These are phyloP conservation scores for Acromyrmex heyeri DNA, from an alignment of 1,140 invertebrate species.

Conservation along the genomic window DNA sequence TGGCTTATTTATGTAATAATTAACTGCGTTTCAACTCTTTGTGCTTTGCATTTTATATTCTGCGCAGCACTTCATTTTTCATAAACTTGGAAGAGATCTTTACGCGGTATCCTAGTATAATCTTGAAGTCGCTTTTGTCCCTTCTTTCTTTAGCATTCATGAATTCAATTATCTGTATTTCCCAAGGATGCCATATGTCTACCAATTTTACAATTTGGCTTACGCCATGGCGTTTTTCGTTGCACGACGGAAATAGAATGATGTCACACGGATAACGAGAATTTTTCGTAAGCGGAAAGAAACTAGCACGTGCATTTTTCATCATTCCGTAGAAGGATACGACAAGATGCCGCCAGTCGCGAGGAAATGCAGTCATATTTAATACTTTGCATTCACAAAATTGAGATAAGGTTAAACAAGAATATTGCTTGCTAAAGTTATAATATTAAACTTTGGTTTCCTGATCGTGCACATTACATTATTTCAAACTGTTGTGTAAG, in stretches of 20 bases:
- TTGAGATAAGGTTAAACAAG: conserved; percentile 3
- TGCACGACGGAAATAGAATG: conserved; percentile 41
- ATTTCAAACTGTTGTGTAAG: not conserved
- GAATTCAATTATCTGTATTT: conserved; percentile 67
- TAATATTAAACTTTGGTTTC: conserved; percentile 18
- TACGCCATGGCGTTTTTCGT: conserved; percentile 23
- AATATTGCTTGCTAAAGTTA: not conserved
- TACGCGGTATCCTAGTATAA: not conserved
- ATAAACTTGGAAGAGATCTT: conserved; percentile 1
- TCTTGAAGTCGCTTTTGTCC: conserved; percentile 31
- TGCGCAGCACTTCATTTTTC: conserved; percentile 2
- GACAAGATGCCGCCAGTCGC: conserved; percentile 22
- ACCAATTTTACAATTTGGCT: conserved; percentile 57
- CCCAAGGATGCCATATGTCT: conserved; percentile 52
- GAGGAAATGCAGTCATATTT: conserved; percentile 28
- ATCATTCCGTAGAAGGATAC: conserved; percentile 32
- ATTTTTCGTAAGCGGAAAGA: conserved; percentile 55
- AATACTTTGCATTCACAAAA: conserved; percentile 21
- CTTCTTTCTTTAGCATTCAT: conserved; percentile 54
- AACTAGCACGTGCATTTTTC: conserved; percentile 65
- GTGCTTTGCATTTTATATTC: conserved; percentile 6
- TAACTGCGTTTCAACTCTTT: not conserved
- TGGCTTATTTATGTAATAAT: conserved; percentile 1
- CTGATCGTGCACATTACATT: not conserved
- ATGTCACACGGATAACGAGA: conserved; percentile 41